Base-by-base conservation (phyloP, 2,113 vertebrate genomes). In the Desmodus rotundus region DNA sequence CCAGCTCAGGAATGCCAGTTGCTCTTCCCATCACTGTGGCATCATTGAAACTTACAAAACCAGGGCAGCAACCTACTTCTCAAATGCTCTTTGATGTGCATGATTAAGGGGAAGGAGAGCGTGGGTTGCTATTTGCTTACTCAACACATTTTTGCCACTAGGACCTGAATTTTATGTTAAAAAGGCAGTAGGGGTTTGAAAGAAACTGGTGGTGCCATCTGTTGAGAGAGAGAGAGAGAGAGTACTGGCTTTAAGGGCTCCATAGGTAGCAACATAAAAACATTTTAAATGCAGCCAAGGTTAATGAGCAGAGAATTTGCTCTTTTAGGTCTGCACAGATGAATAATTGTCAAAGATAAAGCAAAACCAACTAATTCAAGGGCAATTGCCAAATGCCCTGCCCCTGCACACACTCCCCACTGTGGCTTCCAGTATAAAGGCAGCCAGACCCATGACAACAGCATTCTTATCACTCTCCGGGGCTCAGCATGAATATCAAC, bases 251-350 rank as follows among this genome's bases (percentile, higher is more conserved):
- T 86, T 72, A 89, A 24, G 47, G 47, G 61, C 50, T 92, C 45
- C 33, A 77, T 68, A 94, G 61, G 86, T 88, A 95, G 81, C 50
- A 91, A 43, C 16, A 86, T 41, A 88, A 91, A 94, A 87, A 83
- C 2, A 89, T 93, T 94, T 94, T 91, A 22, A 86, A 74, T 61
- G 33, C 31, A 81, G 31, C 38, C 50, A 94, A 91, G 54, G 50
- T 89, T 93, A 96, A 87, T 93, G 86, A 94, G n/a, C n/a, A 92
- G 68, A 89, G 24, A 95, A 93, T 43, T 45, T 97, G 70, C 36
- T 94, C 22, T 52, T 82, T 78, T 82, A 93, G 26, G 73, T 94
- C 61, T 95, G 58, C 47, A 93, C 26, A 90, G 28, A 87, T 91
- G 38, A 96, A 87, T 72, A 89, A 89, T 94, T 68, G 43, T 95